A percentile compares a stretch with the other conserved stretches of the same genome.
Evolutionary conservation across 2,797 vertebrate species (phyloP).

Genomic region (Mus caroli): DNA sequence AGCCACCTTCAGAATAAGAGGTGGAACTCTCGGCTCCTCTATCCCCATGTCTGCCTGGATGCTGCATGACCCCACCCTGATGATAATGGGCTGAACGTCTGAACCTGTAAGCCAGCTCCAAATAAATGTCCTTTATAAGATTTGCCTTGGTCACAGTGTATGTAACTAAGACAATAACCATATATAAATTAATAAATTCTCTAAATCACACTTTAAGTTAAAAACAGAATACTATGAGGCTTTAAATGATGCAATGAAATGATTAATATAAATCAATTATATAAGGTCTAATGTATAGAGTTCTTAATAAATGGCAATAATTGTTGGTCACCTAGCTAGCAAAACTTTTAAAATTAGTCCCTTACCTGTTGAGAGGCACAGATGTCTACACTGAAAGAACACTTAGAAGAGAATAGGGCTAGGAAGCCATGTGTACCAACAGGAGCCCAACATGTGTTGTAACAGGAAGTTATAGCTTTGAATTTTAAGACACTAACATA

Average conservation of each 20-base stretch:
- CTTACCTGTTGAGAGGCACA: background rate
- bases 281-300: background rate
- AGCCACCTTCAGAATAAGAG: background rate
- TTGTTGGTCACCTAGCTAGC: background rate
- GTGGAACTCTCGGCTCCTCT: background rate
- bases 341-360: conserved; percentile 1
- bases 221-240: background rate
- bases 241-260: conserved; percentile 43
- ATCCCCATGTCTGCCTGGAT: background rate
- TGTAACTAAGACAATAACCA: background rate
- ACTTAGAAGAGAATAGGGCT: background rate
- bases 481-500: conserved; percentile 6
- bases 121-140: background rate
- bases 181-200: conserved; percentile 28
- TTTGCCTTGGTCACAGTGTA: background rate
- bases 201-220: background rate
- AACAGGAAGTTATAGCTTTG: conserved; percentile 2
- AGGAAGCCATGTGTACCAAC: conserved; percentile 2
- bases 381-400: background rate
- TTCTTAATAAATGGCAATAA: background rate
- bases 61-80: background rate
- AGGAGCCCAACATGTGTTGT: background rate
- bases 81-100: background rate
- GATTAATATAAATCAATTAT: conserved; percentile 24
- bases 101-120: background rate